These are phyloP conservation scores for Oncopodura yosiiana DNA, from an alignment of 1,140 invertebrate species.

Conservation along the genomic window DNA sequence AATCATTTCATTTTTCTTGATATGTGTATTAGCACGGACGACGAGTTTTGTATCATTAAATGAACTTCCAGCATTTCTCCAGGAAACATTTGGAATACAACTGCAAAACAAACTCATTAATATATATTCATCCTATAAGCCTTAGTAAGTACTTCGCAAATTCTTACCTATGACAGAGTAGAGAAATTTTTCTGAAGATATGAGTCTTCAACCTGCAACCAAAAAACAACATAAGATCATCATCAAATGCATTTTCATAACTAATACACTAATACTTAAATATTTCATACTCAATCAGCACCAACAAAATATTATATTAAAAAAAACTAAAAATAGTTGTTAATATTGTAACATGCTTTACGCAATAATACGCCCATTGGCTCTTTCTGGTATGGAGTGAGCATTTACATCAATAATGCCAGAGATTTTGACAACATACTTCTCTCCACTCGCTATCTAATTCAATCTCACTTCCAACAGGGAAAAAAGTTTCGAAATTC, in stretches of 20 bases:
- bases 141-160: no score
- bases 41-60: not conserved
- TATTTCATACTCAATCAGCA: no score
- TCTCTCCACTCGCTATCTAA: conserved; percentile 38
- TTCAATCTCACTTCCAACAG: not conserved
- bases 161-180: conserved; percentile 11
- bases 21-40: not conserved
- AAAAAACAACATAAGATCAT: no score
- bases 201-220: no score
- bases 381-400: conserved; percentile 62
- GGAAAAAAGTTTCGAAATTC: no score
- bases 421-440: conserved; percentile 59
- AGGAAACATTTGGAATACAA: conserved; percentile 13
- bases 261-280: no score
- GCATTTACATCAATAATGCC: conserved; percentile 68
- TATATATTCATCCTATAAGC: no score
- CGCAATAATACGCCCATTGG: conserved; percentile 57
- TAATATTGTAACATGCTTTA: conserved; percentile 45
- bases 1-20: conserved; percentile 2
- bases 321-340: not conserved
- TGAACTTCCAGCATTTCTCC: not conserved
- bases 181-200: conserved; percentile 5
- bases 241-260: no score
- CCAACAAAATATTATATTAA: not conserved
- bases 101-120: no score